Base-by-base conservation (phyloP, 2,113 vertebrate genomes). In the Onychostruthus taczanowskii region DNA sequence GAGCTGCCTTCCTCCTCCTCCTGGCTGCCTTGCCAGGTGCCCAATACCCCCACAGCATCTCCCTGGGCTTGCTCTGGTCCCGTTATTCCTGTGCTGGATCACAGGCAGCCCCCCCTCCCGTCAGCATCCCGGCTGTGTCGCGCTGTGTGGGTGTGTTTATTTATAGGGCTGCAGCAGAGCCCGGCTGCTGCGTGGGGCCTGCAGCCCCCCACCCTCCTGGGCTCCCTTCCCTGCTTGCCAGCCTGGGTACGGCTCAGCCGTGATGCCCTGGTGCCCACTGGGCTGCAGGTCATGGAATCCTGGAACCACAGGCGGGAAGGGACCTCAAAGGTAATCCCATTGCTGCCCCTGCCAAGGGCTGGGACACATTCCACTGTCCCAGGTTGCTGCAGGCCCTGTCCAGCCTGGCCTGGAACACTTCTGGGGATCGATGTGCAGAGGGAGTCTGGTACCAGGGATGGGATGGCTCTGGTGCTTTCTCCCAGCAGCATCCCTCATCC, bases 251-350 rank as follows among this genome's bases (percentile, higher is more conserved):
- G 14, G 0, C 3, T 1, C 24, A 35, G 55, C 41, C 0, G 0
- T 0, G 0, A 1, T 28, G 30, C 13, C 41, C 53, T 0, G 0
- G 24, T n/a, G 39, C 63, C 49, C 0, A 0, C 31, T 10, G n/a
- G n/a, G 5, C 6, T 19, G 20, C 49, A 7, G 30, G 16, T 12
- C 24, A 12, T 4, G 31, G 62, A 11, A 41, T 67, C 17, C 46
- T 35, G 47, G 47, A 11, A 7, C 31, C 55, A 13, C 10, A 1
- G 33, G 4, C 7, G 6, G n/a, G 41, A 55, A 55, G 63, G 41
- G 30, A 62, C 16, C 26, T 55, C 79, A 27, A 41, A 8, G 13
- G 6, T 21, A 21, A 22, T 22, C 55, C 16, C 4, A 0, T 47
- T 21, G 37, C 68, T 67, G 6, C 2, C 27, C 22, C 31, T 66